Conservation (phyloP, 2,888 invertebrate species). For the Lasiommata megera region DNA sequence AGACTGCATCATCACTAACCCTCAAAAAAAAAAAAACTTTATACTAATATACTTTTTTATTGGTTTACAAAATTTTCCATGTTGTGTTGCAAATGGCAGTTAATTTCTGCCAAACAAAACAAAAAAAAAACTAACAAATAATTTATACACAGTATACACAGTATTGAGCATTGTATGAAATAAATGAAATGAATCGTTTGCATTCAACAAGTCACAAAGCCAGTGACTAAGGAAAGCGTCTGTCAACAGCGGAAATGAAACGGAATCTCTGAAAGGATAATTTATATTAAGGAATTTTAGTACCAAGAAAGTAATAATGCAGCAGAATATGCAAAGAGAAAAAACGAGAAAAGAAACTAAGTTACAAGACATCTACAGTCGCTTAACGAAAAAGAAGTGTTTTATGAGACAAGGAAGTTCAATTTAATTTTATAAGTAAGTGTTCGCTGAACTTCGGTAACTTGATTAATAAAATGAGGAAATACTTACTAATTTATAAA, state of each 20-base stretch:
- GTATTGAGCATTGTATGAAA: no score
- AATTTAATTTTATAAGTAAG: not conserved
- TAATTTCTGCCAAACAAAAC: no score
- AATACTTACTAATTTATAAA: no score
- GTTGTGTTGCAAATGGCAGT: no score
- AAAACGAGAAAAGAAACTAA: not conserved
- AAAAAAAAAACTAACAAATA: no score
- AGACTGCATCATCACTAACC: no score
- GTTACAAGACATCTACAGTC: not conserved
- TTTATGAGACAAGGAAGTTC: not conserved
- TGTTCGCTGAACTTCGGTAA: no score
- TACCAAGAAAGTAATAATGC: constrained; percentile 2
- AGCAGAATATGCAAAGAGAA: not conserved
- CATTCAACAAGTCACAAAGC: not conserved
- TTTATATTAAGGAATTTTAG: not conserved
- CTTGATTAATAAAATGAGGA: no score
- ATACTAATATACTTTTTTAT: no score
- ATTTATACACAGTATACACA: no score
- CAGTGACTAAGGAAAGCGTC: not conserved
- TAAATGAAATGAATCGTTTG: not conserved
- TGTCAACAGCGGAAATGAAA: constrained; percentile 1
- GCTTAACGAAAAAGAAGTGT: not conserved
- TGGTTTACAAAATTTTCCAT: no score
- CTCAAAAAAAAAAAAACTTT: no score
- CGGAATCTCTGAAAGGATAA: not conserved